Base-by-base conservation (phyloP, 2,888 invertebrate genomes). In the Scaptomyza flava region DNA sequence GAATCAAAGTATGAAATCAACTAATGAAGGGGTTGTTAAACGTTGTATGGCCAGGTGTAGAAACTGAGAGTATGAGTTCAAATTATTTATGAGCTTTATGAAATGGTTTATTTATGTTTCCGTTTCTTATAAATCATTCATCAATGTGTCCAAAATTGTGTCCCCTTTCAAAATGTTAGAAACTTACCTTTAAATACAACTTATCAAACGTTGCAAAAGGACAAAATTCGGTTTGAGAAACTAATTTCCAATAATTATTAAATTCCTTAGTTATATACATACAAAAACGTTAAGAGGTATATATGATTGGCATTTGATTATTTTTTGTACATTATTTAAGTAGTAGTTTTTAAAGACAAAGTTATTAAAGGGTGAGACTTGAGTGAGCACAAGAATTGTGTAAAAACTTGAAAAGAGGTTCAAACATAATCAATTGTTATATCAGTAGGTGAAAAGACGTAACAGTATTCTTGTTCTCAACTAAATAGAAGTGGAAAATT, bases 241-340 rank as follows among this genome's bases (percentile, higher is more conserved):
- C 47, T 45, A 50, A 48, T 64, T 52, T 34, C 11, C 56, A 57
- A 34, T 43, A 8, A 36, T 27, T 52, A 50, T 38, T 53, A 27
- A 48, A 9, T 64, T 57, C 51, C 33, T 54, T 56, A 31, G n/a
- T 59, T 66, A 64, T 61, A 57, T 57, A 81, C 68, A 86, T 86
- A 86, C 88, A 87, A 87, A 83, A 83, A 87, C 80, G 70, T 75
- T 60, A 52, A 62, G 47, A 59, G 48, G 50, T 60, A 59, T 52
- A 50, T 62, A 62, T 62, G 53, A 41, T 60, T 62, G 65, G 67
- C 81, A 75, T 36, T 61, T 59, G 56, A 43, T 41, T 67, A 64
- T 62, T 64, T 64, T 77, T 45, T 77, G 79, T 79, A 77, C 70
- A 77, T 61, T 61, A 53, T 71, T 46, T 42, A 45, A 34, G 12